Conservation (phyloP, 2,113 vertebrate genomes). For the Prionailurus bengalensis region DNA sequence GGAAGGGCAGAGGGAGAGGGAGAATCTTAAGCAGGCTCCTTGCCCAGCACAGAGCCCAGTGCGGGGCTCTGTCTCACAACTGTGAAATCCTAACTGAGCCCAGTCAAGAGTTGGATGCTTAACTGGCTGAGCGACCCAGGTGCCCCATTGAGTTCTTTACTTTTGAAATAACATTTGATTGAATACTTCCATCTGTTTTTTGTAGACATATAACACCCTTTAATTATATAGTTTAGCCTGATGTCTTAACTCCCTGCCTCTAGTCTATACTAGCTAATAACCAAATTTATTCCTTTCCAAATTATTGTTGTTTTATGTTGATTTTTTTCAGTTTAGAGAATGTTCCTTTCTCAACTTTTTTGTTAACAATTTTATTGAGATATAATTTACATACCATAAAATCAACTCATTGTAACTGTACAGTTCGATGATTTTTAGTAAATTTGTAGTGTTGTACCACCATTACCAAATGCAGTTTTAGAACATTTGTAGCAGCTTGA, state of each 20-base stretch:
- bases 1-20: too few relatives aligned
- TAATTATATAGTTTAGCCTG: constrained; percentile 19
- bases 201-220: not conserved
- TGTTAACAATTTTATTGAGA: constrained; percentile 23
- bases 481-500: not conserved
- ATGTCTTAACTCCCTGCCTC: not conserved
- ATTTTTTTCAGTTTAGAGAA: not conserved
- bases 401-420: not conserved
- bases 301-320: constrained; percentile 17
- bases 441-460: not conserved
- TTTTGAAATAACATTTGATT: constrained; percentile 37
- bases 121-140: too few relatives aligned
- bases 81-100: too few relatives aligned
- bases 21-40: too few relatives aligned
- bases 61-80: too few relatives aligned
- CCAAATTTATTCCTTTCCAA: not conserved
- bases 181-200: not conserved
- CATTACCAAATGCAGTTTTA: not conserved
- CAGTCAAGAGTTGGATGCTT: too few relatives aligned
- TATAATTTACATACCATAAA: constrained; percentile 42
- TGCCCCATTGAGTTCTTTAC: not conserved
- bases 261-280: not conserved
- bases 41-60: too few relatives aligned
- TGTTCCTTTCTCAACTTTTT: not conserved
- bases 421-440: constrained; percentile 22